These are phyloP conservation scores for Cyrtodaria siliqua DNA, from an alignment of 2,888 invertebrate genomes.

Conservation along the genomic window DNA sequence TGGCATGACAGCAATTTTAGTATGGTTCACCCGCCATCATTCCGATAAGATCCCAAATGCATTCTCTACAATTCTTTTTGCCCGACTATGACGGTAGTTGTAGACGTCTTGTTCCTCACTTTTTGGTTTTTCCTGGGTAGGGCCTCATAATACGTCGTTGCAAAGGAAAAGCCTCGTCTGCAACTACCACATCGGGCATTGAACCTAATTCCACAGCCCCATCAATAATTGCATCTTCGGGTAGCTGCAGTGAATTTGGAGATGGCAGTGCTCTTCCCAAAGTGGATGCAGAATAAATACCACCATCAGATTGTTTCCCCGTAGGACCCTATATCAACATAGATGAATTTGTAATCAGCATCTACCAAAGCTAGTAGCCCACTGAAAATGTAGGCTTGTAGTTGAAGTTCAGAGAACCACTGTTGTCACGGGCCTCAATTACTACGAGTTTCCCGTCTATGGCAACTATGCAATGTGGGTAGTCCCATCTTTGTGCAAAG, in stretches of 20 bases:
- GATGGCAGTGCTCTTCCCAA: not conserved
- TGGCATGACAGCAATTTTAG: no score
- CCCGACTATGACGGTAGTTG: no score
- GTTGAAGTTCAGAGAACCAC: constrained; percentile 41
- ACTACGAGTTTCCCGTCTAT: constrained; percentile 60
- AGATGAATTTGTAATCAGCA: constrained; percentile 83
- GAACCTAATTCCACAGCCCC: not conserved
- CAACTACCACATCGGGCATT: no score
- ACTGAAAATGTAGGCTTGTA: constrained; percentile 61
- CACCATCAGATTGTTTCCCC: constrained; percentile 67
- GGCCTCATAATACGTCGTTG: no score
- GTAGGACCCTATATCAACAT: constrained; percentile 81
- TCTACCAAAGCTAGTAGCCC: constrained; percentile 75
- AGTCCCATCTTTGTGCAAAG: constrained; percentile 74
- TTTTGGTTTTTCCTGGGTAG: no score
- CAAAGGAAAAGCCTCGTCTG: no score
- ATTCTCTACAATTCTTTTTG: no score
- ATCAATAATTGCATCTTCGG: not conserved
- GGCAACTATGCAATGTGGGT: constrained; percentile 78
- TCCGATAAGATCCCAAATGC: no score
- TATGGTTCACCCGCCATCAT: no score
- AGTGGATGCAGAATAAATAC: constrained; percentile 1
- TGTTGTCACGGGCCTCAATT: constrained; percentile 23
- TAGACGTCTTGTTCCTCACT: no score
- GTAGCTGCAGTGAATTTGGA: constrained; percentile 4